Conservation (phyloP, 2,113 vertebrate genomes). For the Psephotus haematonotus region DNA sequence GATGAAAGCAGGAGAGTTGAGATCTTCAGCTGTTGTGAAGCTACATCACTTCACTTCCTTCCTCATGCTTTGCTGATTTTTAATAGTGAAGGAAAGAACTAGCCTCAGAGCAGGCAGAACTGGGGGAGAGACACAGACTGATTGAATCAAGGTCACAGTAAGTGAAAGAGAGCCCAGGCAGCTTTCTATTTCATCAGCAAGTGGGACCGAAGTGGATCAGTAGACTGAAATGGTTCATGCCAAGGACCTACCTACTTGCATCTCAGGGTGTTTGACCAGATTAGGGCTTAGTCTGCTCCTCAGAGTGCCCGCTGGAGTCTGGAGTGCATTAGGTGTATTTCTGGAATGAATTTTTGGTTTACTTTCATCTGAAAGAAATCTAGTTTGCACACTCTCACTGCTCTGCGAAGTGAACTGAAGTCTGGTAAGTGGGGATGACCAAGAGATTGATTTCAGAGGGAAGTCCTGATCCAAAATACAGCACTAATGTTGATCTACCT, state of each 20-base stretch:
- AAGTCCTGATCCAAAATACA: background rate
- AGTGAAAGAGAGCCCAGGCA: background rate
- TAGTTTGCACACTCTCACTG: background rate
- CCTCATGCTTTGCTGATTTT: background rate
- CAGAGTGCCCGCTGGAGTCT: background rate
- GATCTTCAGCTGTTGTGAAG: conserved; percentile 1
- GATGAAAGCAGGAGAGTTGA: background rate
- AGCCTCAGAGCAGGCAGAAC: background rate
- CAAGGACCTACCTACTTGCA: background rate
- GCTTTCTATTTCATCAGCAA: background rate
- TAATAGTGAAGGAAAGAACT: background rate
- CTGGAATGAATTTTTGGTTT: background rate
- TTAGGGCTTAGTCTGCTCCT: background rate
- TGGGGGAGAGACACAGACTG: background rate
- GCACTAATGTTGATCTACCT: background rate
- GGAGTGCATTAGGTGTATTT: background rate
- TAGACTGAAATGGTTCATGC: background rate
- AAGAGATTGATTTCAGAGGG: background rate
- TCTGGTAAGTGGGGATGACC: background rate
- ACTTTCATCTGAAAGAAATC: background rate
- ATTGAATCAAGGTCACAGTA: background rate
- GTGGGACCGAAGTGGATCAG: background rate
- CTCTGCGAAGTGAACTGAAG: background rate
- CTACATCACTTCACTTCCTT: background rate
- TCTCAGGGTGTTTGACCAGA: background rate